These are phyloP conservation scores for Ornithorhynchus anatinus DNA, from an alignment of 2,113 vertebrate species.

Conservation along the genomic window DNA sequence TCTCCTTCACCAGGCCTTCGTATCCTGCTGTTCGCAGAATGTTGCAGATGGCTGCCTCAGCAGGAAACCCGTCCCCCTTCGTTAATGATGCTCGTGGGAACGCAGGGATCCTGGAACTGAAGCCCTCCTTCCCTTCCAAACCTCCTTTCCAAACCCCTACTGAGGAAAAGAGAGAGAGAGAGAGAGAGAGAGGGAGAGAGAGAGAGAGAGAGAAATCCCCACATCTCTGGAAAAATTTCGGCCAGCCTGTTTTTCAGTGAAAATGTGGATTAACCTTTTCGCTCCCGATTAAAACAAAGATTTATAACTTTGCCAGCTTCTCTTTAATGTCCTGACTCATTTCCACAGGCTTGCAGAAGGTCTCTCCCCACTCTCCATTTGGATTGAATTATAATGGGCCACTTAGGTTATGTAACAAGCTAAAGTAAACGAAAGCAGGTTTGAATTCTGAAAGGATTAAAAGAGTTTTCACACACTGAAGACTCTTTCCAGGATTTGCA, in stretches of 20 bases:
- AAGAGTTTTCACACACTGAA: slow-evolving; percentile 62
- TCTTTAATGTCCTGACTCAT: slow-evolving; percentile 74
- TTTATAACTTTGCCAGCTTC: slow-evolving; percentile 69
- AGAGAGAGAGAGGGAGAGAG: neutral
- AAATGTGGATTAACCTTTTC: slow-evolving; percentile 79
- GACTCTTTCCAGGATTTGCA: neutral
- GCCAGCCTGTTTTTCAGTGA: slow-evolving; percentile 70
- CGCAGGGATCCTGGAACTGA: slow-evolving; percentile 88
- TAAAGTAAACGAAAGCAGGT: slow-evolving; percentile 76
- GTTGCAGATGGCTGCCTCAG: slow-evolving; percentile 82
- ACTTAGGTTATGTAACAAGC: slow-evolving; percentile 73
- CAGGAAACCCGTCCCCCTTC: slow-evolving; percentile 91
- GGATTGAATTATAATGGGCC: slow-evolving; percentile 72
- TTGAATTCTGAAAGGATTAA: slow-evolving; percentile 73
- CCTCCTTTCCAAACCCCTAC: slow-evolving; percentile 84
- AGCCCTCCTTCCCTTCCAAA: slow-evolving; percentile 88
- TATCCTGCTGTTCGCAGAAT: slow-evolving; percentile 79
- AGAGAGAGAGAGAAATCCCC: slow-evolving; percentile 62
- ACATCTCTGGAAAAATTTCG: slow-evolving; percentile 75
- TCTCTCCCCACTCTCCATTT: slow-evolving; percentile 62
- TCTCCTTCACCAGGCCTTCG: slow-evolving; percentile 69
- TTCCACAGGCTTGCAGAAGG: slow-evolving; percentile 70
- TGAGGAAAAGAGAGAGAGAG: slow-evolving; percentile 58
- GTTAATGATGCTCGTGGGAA: slow-evolving; percentile 93
- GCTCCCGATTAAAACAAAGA: slow-evolving; percentile 71